Evolutionary conservation across 2,888 invertebrate genomes (phyloP).

Genomic region (Patella ulyssiponensis): DNA sequence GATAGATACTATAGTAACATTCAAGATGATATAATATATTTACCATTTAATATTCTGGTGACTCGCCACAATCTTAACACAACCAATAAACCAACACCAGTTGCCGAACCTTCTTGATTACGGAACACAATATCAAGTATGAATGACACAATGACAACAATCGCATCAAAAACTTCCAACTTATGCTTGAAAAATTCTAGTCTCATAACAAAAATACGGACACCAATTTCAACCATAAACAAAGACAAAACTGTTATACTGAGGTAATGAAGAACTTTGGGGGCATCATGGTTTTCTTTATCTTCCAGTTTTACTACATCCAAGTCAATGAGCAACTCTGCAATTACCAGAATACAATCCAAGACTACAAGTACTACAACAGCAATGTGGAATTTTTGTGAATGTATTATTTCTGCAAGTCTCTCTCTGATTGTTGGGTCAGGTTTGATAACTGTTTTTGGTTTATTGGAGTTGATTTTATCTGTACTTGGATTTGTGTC

Average conservation of each 20-base stretch:
- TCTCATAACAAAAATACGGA: slow-evolving; percentile 69
- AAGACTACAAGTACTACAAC: slow-evolving; percentile 71
- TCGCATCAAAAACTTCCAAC: slow-evolving; percentile 72
- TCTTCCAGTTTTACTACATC: slow-evolving; percentile 60
- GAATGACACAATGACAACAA: slow-evolving; percentile 71
- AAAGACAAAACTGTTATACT: slow-evolving; percentile 69
- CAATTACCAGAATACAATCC: slow-evolving; percentile 71
- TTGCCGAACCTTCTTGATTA: slow-evolving; percentile 61
- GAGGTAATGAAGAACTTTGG: slow-evolving; percentile 69
- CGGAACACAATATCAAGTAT: slow-evolving; percentile 70
- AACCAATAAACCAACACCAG: slow-evolving; percentile 71
- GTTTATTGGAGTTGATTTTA: background rate
- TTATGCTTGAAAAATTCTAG: slow-evolving; percentile 71
- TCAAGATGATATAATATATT: slow-evolving; percentile 21
- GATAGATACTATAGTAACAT: no score
- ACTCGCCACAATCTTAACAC: slow-evolving; percentile 73
- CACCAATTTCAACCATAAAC: slow-evolving; percentile 69
- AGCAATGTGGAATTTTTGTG: slow-evolving; percentile 68
- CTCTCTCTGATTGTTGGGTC: slow-evolving; percentile 54
- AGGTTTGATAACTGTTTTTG: slow-evolving; percentile 36
- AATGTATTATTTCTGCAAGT: slow-evolving; percentile 55
- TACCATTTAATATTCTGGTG: slow-evolving; percentile 73
- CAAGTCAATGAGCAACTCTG: slow-evolving; percentile 72
- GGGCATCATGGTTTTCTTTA: slow-evolving; percentile 49
- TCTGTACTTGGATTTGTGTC: slow-evolving; percentile 40